Evolutionary conservation across 2,888 invertebrate species (phyloP).

Genomic region (Fragum fragum): DNA sequence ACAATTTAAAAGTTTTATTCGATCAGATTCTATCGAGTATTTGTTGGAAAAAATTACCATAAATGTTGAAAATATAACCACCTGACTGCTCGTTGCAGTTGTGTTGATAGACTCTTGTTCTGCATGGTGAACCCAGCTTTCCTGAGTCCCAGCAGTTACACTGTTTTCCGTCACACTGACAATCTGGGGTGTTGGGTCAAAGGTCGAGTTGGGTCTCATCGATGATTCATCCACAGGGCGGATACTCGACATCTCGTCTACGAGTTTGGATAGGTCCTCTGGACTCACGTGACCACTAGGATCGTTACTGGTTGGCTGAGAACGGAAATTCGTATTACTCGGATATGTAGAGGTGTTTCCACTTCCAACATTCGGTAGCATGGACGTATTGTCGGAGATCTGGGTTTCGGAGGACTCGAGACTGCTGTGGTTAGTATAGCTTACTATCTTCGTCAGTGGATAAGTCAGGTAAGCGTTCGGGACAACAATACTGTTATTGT

Average conservation of each 20-base stretch:
- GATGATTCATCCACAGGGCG: constrained; percentile 66
- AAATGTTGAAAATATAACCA: background rate
- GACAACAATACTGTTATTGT: constrained; percentile 61
- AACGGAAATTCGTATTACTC: constrained; percentile 33
- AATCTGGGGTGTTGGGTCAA: constrained; percentile 57
- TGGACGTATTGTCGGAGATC: constrained; percentile 75
- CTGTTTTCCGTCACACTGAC: constrained; percentile 66
- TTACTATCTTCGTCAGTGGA: constrained; percentile 56
- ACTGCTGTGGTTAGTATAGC: constrained; percentile 68
- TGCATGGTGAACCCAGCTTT: constrained; percentile 68
- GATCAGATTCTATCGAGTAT: no score
- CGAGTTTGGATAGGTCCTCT: constrained; percentile 71
- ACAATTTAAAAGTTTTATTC: no score
- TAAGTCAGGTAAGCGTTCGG: constrained; percentile 66
- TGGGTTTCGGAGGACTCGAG: constrained; percentile 69
- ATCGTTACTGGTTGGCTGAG: constrained; percentile 34
- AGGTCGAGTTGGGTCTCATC: constrained; percentile 57
- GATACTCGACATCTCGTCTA: constrained; percentile 69
- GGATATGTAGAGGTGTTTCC: constrained; percentile 73
- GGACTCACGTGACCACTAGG: constrained; percentile 62
- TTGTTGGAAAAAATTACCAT: background rate
- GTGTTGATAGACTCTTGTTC: constrained; percentile 53
- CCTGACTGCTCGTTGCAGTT: constrained; percentile 41
- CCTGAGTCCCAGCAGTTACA: constrained; percentile 57
- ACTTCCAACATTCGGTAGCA: constrained; percentile 77